Evolutionary conservation across 2,113 vertebrate species (phyloP), one percentile per base, ranked within the genome.

Genomic region (Aphelocoma coerulescens): DNA sequence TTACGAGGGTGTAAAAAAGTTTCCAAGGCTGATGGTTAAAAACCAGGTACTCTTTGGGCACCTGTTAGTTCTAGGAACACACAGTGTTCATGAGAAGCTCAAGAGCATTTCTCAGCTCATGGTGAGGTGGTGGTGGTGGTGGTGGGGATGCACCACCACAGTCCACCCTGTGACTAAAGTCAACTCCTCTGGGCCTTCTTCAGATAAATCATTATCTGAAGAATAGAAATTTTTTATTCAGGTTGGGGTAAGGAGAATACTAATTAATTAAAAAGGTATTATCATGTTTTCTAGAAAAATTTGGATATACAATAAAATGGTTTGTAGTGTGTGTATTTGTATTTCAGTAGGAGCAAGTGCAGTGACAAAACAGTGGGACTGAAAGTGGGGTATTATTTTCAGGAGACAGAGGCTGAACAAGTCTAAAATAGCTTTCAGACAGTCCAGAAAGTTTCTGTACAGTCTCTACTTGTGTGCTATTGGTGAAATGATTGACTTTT

Each of bases 121-220:
- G 20, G 46, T 46, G 37, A 37, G 30, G 44, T 28, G 32, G 3
- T 12, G 24, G 44, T 28, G 32, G 3, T 12, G 24, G 21, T 72
- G 59, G 12, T 24, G 26, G 26, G 17, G 30, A 41, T 68, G 16
- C 16, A n/a, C 16, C 21, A 32, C 24, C 62, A 41, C 4, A 9
- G 32, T 12, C 39, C 78, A 41, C 6, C 46, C 28, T 0, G 0
- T 26, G n/a, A 27, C 16, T 68, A 3, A 61, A 48, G 4, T 10
- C 46, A n/a, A 0, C 46, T 46, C 46, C n/a, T 68, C 46, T 41
- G 61, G 20, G 23, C 19, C 13, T 75, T n/a, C n/a, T n/a, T 35
- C 69, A 67, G 66, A 13, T 54, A 20, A 76, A 80, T 46, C 0
- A 30, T 11, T 35, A 49, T 23, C 22, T 79, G 46, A 48, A 73